Evolutionary conservation across 2,888 invertebrate species (phyloP).

Genomic region (Rotaria sp.): DNA sequence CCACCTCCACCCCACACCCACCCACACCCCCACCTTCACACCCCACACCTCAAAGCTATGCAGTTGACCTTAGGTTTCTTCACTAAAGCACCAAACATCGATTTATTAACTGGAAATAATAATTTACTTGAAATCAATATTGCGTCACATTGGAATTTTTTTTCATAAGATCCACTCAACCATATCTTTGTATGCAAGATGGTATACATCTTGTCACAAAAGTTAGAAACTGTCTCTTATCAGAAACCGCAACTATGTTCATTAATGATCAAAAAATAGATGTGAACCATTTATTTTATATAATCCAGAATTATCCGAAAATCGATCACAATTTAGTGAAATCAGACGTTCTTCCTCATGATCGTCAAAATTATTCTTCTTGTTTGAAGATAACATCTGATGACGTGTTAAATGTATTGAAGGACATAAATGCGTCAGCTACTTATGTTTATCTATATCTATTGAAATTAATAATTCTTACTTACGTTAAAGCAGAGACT

Average conservation of each 20-base stretch:
- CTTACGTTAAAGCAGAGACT: neutral
- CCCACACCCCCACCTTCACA: too few species aligned
- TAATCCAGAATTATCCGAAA: neutral
- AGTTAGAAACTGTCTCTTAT: neutral
- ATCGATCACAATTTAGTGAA: neutral
- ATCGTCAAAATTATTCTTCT: neutral
- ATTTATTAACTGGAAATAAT: neutral
- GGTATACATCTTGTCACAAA: neutral
- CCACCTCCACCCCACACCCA: too few species aligned
- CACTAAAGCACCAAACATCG: neutral
- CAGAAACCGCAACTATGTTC: neutral
- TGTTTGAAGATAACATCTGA: neutral
- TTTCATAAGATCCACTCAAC: neutral
- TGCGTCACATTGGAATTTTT: neutral
- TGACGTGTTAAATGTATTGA: neutral
- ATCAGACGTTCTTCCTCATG: neutral
- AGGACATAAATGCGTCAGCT: neutral
- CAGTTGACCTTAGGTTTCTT: neutral
- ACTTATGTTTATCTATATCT: neutral
- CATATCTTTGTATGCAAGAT: slow-evolving; percentile 1
- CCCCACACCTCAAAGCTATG: neutral
- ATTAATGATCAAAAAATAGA: neutral
- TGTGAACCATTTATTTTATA: neutral
- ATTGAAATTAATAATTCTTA: neutral
- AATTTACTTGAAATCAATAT: neutral